Percentiles rank a stretch among this genome's conserved stretches.
These are phyloP conservation scores for Brachynemurus nebulosus DNA, from an alignment of 2,888 invertebrate genomes.

Conservation along the genomic window DNA sequence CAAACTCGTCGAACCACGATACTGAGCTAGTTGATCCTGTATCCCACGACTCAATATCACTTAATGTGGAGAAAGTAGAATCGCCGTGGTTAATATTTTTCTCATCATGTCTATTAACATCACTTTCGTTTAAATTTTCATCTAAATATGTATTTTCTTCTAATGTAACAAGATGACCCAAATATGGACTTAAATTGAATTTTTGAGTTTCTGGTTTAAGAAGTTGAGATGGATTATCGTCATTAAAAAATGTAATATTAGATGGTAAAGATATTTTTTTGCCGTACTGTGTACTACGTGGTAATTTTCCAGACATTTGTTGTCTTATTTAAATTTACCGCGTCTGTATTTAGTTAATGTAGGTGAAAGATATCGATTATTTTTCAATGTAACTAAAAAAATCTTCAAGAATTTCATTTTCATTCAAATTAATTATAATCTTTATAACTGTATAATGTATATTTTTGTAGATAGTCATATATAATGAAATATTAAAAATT, in stretches of 20 bases:
- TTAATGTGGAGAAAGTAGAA: conserved; percentile 3
- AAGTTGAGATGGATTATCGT: too few relatives aligned
- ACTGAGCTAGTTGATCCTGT: conserved; percentile 27
- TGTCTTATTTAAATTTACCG: conserved; percentile 4
- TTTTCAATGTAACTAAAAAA: background rate
- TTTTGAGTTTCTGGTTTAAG: background rate
- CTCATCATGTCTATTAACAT: background rate
- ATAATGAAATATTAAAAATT: too few relatives aligned
- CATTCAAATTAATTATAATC: background rate
- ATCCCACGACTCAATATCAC: conserved; percentile 10
- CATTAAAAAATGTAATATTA: too few relatives aligned
- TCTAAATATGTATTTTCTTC: background rate
- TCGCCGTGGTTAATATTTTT: background rate
- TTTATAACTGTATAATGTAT: background rate
- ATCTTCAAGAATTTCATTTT: background rate
- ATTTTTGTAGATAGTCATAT: too few relatives aligned
- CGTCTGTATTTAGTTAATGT: background rate
- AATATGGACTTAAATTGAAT: conserved; percentile 3
- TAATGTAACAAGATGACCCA: background rate
- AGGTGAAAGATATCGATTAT: conserved; percentile 6
- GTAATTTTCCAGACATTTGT: background rate
- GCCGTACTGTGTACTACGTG: conserved; percentile 1
- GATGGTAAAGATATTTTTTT: background rate
- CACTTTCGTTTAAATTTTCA: background rate
- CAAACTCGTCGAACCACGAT: conserved; percentile 39